Base-by-base conservation (phyloP, 2,113 vertebrate species). In the Macaca nemestrina region DNA sequence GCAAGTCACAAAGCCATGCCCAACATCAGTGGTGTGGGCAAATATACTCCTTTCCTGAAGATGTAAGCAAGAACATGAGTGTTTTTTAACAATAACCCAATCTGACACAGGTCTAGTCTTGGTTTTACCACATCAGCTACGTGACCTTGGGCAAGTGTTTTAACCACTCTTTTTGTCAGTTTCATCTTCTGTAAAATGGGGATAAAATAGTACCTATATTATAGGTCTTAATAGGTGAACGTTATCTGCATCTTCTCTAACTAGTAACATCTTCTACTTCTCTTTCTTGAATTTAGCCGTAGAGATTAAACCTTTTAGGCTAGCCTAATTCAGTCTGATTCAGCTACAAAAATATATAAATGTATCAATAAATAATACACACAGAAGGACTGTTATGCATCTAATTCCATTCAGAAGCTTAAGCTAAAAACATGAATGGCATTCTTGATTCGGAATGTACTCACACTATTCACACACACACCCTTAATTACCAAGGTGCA, bases 81-180 rank as follows among this genome's bases (percentile, higher is more conserved):
- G n/a, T 27, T 91, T 88, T 57, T 88, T 11, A 79, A 68, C 20
- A 96, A 75, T 57, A 80, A 81, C 43, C 35, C 35, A 88, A 9
- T 57, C 61, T 92, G 55, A 23, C 61, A 92, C 5, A 90, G 64
- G 17, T 87, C 48, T 67, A 84, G 40, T 93, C 64, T 93, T 85
- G 52, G 76, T 88, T 97, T 96, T 95, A 59, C 48, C 81, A 83
- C 32, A 78, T 52, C 22, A 86, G 32, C n/a, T 75, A 32, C 80
- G 35, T 78, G 27, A 72, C 73, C 87, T 86, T 89, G 22, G 45
- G 35, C 73, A 90, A 95, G 30, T 76, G 4, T 90, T 57, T 93
- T 93, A 97, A 94, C 48, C n/a, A 93, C n/a, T 95, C 50, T 79
- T 30, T 92, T 94, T 23, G 30, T 93, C 91, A 38, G 14, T 92